Evolutionary conservation across 1,140 invertebrate genomes (phyloP), one percentile per base, ranked within the genome.

Genomic region (Coenobita brevimanus): DNA sequence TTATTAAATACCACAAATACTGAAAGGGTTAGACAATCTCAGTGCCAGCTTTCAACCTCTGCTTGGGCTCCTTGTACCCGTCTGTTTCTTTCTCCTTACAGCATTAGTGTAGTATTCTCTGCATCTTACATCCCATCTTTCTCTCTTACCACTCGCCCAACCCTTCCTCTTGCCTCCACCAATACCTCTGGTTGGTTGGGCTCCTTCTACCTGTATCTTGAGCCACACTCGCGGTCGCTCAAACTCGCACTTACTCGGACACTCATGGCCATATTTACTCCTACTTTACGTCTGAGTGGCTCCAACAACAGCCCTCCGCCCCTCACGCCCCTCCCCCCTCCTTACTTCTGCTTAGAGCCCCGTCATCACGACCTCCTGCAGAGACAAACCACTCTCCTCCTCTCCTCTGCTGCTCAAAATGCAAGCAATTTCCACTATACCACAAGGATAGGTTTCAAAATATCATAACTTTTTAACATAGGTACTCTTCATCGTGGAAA

Each of bases 211-310:
- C n/a, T 41, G 1, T 21, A 38, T 38, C 27, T 41, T 73, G 33
- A 73, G 36, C 21, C 4, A 67, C 60, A n/a, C 79, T 82, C 38
- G 15, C 38, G 17, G 60, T 67, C 79, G 64, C 62, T 82, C 38
- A 67, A 21, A 67, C 79, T 82, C 62, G 67, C 79, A 82, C 79
- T 82, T 67, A 80, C 41, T 33, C 33, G 0, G 24, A 30, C 46
- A 82, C 60, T 82, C 24, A n/a, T 82, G 50, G 64, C 79, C 79
- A 82, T 82, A 82, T 82, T 82, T 82, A 82, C 79, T 69, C 41
- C 10, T 67, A 67, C 79, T 82, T 82, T 67, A 82, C 79, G 10
- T 2, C 50, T 79, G 50, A 82, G 79, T 82, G 79, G 79, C 38
- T 60, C 24, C 21, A 24, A 33, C 57, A 80, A 36, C 78, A 73